A percentile compares a stretch with the other conserved stretches of the same genome.
Evolutionary conservation across 1,140 invertebrate species (phyloP).

Genomic region (Polypedilum pembai): DNA sequence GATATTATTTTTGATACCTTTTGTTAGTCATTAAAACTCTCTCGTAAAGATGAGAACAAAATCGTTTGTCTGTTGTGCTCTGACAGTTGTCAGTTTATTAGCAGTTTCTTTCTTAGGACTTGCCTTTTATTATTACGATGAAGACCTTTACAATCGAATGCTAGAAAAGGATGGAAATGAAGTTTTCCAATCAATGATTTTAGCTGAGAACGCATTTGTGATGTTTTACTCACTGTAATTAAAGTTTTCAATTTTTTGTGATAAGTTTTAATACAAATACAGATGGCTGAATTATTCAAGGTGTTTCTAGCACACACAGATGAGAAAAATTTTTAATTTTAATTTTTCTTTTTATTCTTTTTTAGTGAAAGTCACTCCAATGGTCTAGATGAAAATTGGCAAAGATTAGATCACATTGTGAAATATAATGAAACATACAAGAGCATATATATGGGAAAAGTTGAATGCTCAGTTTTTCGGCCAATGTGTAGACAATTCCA

Average conservation of each 20-base stretch:
- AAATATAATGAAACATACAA: neutral
- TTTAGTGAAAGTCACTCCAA: neutral
- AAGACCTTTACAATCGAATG: neutral
- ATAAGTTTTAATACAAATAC: neutral
- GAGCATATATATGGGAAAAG: neutral
- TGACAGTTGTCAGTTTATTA: neutral
- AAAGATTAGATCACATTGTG: neutral
- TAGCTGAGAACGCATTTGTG: neutral
- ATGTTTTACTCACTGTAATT: conserved; percentile 16
- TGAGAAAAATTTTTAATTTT: neutral
- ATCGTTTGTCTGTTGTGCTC: neutral
- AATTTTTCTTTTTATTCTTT: neutral
- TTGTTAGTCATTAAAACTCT: neutral
- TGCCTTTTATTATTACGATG: neutral
- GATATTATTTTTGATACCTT: neutral
- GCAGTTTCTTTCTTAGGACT: neutral
- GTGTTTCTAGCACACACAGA: neutral
- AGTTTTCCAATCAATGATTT: neutral
- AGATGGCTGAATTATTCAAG: neutral
- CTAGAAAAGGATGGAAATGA: neutral
- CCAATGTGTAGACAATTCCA: neutral
- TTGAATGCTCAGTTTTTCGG: conserved; percentile 16
- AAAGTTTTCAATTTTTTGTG: neutral
- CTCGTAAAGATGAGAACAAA: neutral
- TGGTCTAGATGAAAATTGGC: neutral